These are phyloP conservation scores for Drosophila vallismaia DNA, from an alignment of 2,888 invertebrate species.

Conservation along the genomic window DNA sequence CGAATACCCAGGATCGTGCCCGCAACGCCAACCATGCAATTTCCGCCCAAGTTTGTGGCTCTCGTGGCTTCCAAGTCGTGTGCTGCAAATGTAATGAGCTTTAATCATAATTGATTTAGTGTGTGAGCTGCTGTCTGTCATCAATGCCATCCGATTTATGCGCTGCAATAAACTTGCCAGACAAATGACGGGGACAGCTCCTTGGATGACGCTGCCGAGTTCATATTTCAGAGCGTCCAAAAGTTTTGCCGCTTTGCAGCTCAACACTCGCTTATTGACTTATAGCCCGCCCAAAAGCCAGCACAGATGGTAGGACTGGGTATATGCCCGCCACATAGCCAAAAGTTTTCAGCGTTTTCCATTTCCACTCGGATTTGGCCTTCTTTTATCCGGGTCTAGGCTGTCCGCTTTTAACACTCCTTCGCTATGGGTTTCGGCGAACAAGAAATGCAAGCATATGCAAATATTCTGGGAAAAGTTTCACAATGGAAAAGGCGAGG, in stretches of 20 bases:
- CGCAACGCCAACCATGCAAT: conserved; percentile 43
- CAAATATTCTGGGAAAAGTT: conserved; percentile 67
- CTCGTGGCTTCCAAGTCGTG: conserved; percentile 53
- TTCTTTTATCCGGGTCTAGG: neutral
- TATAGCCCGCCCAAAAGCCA: conserved; percentile 51
- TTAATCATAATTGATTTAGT: conserved; percentile 78
- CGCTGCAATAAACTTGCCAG: conserved; percentile 61
- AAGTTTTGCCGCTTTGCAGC: conserved; percentile 66
- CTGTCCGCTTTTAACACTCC: neutral
- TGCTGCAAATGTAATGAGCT: conserved; percentile 70
- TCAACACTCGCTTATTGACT: conserved; percentile 75
- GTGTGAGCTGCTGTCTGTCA: conserved; percentile 49
- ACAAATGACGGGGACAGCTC: conserved; percentile 59
- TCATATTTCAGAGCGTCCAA: conserved; percentile 61
- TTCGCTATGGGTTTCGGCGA: neutral
- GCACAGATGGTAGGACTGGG: conserved; percentile 5
- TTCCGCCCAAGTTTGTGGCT: conserved; percentile 69
- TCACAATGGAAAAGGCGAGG: conserved; percentile 55
- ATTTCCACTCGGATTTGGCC: conserved; percentile 1
- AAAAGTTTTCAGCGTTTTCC: conserved; percentile 49
- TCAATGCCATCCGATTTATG: conserved; percentile 65
- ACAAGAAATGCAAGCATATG: conserved; percentile 54
- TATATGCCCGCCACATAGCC: conserved; percentile 44
- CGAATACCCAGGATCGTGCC: neutral
- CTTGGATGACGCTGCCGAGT: conserved; percentile 43